These are phyloP conservation scores for Notodromas monacha DNA, from an alignment of 2,888 invertebrate species.

Conservation along the genomic window DNA sequence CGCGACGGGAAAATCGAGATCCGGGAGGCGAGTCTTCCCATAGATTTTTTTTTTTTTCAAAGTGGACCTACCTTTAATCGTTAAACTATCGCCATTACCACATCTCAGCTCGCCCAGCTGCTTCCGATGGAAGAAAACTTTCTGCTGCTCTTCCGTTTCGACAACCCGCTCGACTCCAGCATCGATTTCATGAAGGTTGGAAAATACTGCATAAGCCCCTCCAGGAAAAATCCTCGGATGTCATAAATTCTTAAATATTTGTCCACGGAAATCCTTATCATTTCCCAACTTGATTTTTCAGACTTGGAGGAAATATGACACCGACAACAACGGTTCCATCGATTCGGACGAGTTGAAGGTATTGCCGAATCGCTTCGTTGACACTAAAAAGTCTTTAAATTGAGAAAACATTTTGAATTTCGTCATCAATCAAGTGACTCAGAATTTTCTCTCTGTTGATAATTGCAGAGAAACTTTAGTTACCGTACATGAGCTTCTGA, in stretches of 20 bases:
- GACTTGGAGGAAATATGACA: conserved; percentile 18
- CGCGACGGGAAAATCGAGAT: conserved; percentile 17
- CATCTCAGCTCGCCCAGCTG: conserved; percentile 18
- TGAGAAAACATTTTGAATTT: too few species aligned
- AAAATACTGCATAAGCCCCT: too few species aligned
- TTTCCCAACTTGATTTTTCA: conserved; percentile 10
- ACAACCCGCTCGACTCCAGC: conserved; percentile 17
- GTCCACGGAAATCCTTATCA: not conserved
- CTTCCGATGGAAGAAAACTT: conserved; percentile 19
- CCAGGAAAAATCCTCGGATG: not conserved
- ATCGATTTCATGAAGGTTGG: conserved; percentile 19
- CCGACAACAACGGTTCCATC: conserved; percentile 17
- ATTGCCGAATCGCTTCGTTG: conserved; percentile 8
- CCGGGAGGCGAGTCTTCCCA: conserved; percentile 13
- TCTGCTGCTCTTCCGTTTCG: conserved; percentile 16
- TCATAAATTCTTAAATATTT: not conserved
- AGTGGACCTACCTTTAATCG: not conserved
- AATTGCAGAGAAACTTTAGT: too few species aligned
- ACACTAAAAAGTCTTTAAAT: too few species aligned
- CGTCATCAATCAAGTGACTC: too few species aligned
- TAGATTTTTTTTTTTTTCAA: not conserved
- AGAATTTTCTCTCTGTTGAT: too few species aligned
- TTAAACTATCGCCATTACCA: too few species aligned
- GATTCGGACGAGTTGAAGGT: conserved; percentile 18
- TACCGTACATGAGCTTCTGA: too few species aligned